Conservation (phyloP, 2,797 vertebrate species). For the Sebastes steindachneri region DNA sequence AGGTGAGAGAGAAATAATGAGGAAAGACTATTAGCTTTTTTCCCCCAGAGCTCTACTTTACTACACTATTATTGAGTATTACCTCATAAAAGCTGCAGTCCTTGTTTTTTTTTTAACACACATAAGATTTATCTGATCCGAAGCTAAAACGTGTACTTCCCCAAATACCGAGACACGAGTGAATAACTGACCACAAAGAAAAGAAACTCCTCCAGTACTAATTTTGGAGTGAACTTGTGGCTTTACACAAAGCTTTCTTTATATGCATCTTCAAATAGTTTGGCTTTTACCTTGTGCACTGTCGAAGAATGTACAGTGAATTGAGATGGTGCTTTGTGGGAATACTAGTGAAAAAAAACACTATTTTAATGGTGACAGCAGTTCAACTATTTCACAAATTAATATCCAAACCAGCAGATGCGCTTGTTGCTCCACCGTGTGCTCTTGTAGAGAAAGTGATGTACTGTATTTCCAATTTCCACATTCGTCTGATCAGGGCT, state of each 20-base stretch:
- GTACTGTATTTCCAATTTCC: background rate
- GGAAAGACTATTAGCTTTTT: conserved; percentile 1
- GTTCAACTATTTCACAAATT: conserved; percentile 3
- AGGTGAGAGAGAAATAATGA: background rate
- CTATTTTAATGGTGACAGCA: background rate
- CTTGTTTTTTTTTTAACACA: conserved; percentile 9
- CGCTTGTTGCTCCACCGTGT: background rate
- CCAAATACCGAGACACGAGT: conserved; percentile 4
- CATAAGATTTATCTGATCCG: background rate
- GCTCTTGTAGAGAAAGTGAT: background rate
- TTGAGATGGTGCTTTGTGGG: background rate
- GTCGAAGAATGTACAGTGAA: background rate
- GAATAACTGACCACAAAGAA: conserved; percentile 46
- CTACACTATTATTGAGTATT: background rate
- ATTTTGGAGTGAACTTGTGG: conserved; percentile 8
- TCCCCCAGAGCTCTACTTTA: background rate
- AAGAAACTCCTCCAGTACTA: conserved; percentile 8
- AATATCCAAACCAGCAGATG: background rate
- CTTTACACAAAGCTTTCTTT: background rate
- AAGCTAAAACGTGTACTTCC: conserved; percentile 19
- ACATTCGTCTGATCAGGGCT: background rate
- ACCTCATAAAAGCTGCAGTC: background rate
- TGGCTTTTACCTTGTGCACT: background rate
- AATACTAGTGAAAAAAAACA: background rate
- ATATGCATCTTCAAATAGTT: background rate